phyloP scores from a whole-genome alignment of 1,140 invertebrate genomes.

The Lepidotrigona ventralis region DNA sequence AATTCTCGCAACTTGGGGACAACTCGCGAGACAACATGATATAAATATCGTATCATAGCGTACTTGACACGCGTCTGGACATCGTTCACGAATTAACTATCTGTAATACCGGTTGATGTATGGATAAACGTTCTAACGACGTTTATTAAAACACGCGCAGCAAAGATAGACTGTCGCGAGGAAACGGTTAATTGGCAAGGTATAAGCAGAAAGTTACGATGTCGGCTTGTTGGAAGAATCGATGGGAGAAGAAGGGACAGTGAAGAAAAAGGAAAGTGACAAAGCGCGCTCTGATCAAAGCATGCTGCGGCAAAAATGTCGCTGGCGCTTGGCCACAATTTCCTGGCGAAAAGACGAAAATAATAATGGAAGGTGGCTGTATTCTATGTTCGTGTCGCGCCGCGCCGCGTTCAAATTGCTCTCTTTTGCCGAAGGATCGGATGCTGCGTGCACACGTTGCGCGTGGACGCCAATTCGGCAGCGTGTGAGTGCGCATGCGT shows the following conservation, averaged over 20 bases:
- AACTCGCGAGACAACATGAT: not conserved
- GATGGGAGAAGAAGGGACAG: not conserved
- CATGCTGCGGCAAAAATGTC: slow-evolving; percentile 13
- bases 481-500: slow-evolving; percentile 43
- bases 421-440: slow-evolving; percentile 28
- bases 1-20: not conserved
- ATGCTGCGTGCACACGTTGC: slow-evolving; percentile 36
- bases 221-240: not conserved
- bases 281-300: not conserved
- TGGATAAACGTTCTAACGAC: not conserved
- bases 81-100: not conserved
- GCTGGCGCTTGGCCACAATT: slow-evolving; percentile 25
- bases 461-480: not conserved
- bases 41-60: not conserved
- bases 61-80: not conserved
- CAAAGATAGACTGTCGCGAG: not conserved
- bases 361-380: slow-evolving; percentile 56
- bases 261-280: not conserved
- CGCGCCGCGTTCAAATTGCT: slow-evolving; percentile 12
- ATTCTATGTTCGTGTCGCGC: not conserved
- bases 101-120: not conserved
- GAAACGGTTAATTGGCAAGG: not conserved
- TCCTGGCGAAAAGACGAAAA: slow-evolving; percentile 52
- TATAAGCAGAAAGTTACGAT: not conserved
- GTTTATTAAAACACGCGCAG: not conserved